Evolutionary conservation across 2,797 vertebrate species (phyloP).

Genomic region (Antrozous pallidus): DNA sequence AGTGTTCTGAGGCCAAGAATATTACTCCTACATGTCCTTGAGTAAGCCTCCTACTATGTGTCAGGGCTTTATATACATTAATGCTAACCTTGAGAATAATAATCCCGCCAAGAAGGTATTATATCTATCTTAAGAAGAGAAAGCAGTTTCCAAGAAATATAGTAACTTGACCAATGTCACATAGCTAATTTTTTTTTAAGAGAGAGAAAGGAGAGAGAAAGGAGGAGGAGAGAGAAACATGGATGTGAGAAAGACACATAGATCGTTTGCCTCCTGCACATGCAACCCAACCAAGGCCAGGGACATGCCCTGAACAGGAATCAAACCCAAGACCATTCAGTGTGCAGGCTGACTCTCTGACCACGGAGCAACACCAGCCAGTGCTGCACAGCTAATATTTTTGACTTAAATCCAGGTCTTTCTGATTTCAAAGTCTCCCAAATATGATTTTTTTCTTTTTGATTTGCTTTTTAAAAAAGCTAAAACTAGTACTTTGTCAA

Average conservation of each 20-base stretch:
- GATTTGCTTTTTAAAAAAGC: not conserved
- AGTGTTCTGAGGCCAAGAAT: not conserved
- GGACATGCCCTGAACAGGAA: too few relatives aligned
- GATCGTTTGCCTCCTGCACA: too few relatives aligned
- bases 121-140: not conserved
- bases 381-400: not conserved
- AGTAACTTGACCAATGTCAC: not conserved
- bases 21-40: not conserved
- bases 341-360: too few relatives aligned
- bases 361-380: too few relatives aligned
- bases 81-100: not conserved
- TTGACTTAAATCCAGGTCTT: conserved; percentile 1
- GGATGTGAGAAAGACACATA: too few relatives aligned
- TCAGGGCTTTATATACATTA: not conserved
- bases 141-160: not conserved
- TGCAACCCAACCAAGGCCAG: too few relatives aligned
- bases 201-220: too few relatives aligned
- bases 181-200: not conserved
- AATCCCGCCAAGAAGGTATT: not conserved
- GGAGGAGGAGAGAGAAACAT: too few relatives aligned
- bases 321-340: too few relatives aligned
- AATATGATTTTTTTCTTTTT: not conserved
- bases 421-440: not conserved
- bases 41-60: not conserved
- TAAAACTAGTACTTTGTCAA: not conserved